Evolutionary conservation across 2,888 invertebrate species (phyloP).

Genomic region (Meteorus cinctellus): DNA sequence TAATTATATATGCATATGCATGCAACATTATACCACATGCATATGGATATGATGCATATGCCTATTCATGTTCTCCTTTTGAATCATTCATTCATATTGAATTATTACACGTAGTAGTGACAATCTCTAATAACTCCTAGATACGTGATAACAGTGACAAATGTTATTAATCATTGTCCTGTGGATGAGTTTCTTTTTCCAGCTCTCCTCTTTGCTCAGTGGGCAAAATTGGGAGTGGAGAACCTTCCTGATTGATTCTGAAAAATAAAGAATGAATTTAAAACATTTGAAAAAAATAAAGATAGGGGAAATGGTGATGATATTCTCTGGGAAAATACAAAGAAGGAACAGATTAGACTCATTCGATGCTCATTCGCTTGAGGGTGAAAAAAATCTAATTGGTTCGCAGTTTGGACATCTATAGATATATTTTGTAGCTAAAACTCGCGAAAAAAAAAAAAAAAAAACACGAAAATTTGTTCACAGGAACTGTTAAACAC

Average conservation of each 20-base stretch:
- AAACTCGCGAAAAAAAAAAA: slow-evolving; percentile 66
- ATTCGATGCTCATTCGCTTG: slow-evolving; percentile 39
- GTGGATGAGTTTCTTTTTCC: slow-evolving; percentile 78
- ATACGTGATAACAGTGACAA: slow-evolving; percentile 53
- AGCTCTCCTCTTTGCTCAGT: slow-evolving; percentile 93
- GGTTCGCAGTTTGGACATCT: slow-evolving; percentile 69
- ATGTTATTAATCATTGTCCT: slow-evolving; percentile 67
- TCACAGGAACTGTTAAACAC: slow-evolving; percentile 69
- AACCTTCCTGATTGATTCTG: slow-evolving; percentile 66
- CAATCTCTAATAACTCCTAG: slow-evolving; percentile 52
- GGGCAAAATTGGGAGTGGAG: slow-evolving; percentile 82
- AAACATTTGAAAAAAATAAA: slow-evolving; percentile 21
- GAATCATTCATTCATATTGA: slow-evolving; percentile 33
- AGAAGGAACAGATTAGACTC: slow-evolving; percentile 27
- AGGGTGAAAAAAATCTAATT: slow-evolving; percentile 67
- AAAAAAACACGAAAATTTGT: slow-evolving; percentile 69
- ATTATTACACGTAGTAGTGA: slow-evolving; percentile 47
- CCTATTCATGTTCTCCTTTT: slow-evolving; percentile 36
- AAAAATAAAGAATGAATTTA: slow-evolving; percentile 35
- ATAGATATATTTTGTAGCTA: slow-evolving; percentile 71
- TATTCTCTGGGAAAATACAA: slow-evolving; percentile 33
- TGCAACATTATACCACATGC: slow-evolving; percentile 7
- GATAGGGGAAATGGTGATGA: slow-evolving; percentile 9
- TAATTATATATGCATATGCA: slow-evolving; percentile 35
- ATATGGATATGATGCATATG: slow-evolving; percentile 37